Evolutionary conservation across 2,888 invertebrate species (phyloP).

Genomic region (Elysia crispata): DNA sequence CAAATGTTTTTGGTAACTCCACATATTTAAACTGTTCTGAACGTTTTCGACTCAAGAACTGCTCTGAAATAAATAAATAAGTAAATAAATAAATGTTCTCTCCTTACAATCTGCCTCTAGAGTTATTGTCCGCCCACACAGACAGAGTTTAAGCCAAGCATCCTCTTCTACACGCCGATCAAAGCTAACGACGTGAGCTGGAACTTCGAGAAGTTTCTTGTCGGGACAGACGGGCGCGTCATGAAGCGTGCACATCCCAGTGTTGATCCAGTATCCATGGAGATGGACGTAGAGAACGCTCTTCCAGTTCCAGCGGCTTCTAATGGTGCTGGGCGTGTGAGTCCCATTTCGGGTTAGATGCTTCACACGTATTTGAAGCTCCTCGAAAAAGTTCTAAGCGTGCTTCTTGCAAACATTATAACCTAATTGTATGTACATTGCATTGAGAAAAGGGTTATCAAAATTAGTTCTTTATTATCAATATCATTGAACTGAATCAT

Average conservation of each 20-base stretch:
- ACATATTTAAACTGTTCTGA: not conserved
- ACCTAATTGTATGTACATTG: too few relatives aligned
- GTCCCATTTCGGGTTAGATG: too few relatives aligned
- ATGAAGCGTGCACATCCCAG: conserved; percentile 48
- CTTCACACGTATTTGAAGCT: too few relatives aligned
- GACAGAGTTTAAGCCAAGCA: conserved; percentile 53
- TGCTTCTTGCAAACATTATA: too few relatives aligned
- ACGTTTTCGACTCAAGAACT: not conserved
- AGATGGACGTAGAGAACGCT: conserved; percentile 21
- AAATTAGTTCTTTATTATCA: too few relatives aligned
- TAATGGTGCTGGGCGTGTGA: not conserved
- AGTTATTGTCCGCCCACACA: conserved; percentile 60
- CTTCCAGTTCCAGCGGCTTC: not conserved
- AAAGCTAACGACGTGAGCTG: conserved; percentile 63
- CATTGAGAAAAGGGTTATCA: too few relatives aligned
- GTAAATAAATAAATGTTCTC: not conserved
- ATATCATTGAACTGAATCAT: too few relatives aligned
- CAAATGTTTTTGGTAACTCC: not conserved
- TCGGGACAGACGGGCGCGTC: conserved; percentile 54
- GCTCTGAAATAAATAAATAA: not conserved
- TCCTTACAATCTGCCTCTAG: conserved; percentile 42
- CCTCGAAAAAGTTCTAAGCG: too few relatives aligned
- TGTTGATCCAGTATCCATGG: conserved; percentile 44
- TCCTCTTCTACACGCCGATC: conserved; percentile 61
- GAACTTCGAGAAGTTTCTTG: conserved; percentile 70